Evolutionary conservation across 2,888 invertebrate genomes (phyloP).

Genomic region (Lobophora halterata): DNA sequence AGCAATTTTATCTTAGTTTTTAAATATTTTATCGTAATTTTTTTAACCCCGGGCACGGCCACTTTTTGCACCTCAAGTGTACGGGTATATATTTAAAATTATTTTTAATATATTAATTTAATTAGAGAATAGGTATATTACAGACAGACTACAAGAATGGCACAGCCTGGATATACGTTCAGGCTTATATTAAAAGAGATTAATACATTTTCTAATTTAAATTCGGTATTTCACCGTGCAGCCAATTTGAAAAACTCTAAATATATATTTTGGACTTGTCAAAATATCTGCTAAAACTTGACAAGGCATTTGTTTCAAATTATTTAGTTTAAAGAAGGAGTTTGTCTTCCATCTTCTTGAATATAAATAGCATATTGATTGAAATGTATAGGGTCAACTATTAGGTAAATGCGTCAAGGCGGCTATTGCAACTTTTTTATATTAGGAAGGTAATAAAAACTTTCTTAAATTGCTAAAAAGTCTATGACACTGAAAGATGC

Average conservation of each 20-base stretch:
- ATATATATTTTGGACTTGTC: slow-evolving; percentile 27
- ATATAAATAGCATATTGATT: too few relatives aligned
- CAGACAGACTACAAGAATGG: slow-evolving; percentile 57
- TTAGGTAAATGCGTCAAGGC: too few relatives aligned
- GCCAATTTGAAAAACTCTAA: slow-evolving; percentile 45
- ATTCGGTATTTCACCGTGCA: slow-evolving; percentile 75
- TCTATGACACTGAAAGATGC: too few relatives aligned
- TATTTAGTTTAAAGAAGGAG: too few relatives aligned
- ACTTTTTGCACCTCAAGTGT: slow-evolving; percentile 29
- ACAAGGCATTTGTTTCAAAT: too few relatives aligned
- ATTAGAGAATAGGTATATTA: slow-evolving; percentile 46
- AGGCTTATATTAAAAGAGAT: slow-evolving; percentile 26
- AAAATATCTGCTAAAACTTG: slow-evolving; percentile 6
- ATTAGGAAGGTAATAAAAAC: too few relatives aligned
- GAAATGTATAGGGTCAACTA: too few relatives aligned
- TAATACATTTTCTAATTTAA: slow-evolving; percentile 29
- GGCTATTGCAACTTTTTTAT: too few relatives aligned
- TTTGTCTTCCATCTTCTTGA: too few relatives aligned
- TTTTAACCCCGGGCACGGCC: slow-evolving; percentile 38
- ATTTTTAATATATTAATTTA: slow-evolving; percentile 35
- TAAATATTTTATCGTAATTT: slow-evolving; percentile 48
- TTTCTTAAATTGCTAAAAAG: too few relatives aligned
- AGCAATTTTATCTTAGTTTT: too few relatives aligned
- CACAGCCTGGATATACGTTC: slow-evolving; percentile 50
- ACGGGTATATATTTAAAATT: slow-evolving; percentile 30